Evolutionary conservation across 2,113 vertebrate species (phyloP), one percentile per base, ranked within the genome.

Genomic region (Bubo blakistoni): DNA sequence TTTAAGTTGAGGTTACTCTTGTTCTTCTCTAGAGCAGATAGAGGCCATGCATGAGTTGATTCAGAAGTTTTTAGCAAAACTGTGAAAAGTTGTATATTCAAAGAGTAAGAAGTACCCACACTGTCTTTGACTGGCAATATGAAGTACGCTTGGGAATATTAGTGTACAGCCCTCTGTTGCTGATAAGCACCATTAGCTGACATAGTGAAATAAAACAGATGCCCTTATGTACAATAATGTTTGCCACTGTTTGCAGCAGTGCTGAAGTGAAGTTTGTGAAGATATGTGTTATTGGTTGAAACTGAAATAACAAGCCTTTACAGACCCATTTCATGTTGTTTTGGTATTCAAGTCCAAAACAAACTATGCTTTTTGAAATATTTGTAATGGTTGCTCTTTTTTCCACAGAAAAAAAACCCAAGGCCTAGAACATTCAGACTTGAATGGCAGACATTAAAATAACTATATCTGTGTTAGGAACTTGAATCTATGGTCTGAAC

Each of bases 181-280:
- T 97, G 81, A 96, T 95, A 91, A 96, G 55, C 69, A 52, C 44
- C 34, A 42, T 86, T 88, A 96, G 44, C 46, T 95, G 84, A 81
- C 49, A 30, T 8, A 49, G 18, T 96, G 93, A 97, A 92, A 93
- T 92, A 88, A 97, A 96, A 44, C 79, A 97, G 93, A 80, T 94
- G 47, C 73, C 61, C 71, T 78, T 80, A 77, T 91, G 69, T 36
- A 42, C 38, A 57, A 7, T 81, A 86, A 65, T 67, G 57, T 90
- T 94, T 93, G 92, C 81, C 81, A 69, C 83, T 88, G 54, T 96
- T 96, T 82, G 81, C 88, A 87, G 69, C 61, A 86, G 21, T 72
- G 55, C 58, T 84, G 76, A 95, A 83, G 58, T 81, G 81, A 82
- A 81, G 20, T 90, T 94, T 85, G 55, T 83, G 57, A 91, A 87